phyloP scores from a whole-genome alignment of 2,888 invertebrate genomes.

The Mesodorylaimus sp. region DNA sequence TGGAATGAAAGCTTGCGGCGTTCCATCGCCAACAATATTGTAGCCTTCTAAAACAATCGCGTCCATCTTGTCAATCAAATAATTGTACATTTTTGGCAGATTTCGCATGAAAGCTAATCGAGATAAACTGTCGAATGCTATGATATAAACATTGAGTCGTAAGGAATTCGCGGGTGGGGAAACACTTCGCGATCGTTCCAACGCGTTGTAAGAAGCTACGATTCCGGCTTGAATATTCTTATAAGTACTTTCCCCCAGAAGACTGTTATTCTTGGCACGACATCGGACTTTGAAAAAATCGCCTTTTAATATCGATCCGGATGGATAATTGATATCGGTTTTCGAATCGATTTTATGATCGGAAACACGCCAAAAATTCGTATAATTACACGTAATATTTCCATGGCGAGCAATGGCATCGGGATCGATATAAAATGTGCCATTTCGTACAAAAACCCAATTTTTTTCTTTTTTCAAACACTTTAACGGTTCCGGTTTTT shows the following conservation, averaged over 20 bases:
- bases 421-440: conserved; percentile 40
- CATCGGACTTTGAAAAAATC: conserved; percentile 20
- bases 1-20: conserved; percentile 34
- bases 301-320: neutral
- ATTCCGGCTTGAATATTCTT: conserved; percentile 48
- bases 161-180: neutral
- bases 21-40: conserved; percentile 36
- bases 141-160: conserved; percentile 24
- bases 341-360: neutral
- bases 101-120: conserved; percentile 20
- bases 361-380: neutral
- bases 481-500: neutral
- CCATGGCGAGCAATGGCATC: conserved; percentile 35
- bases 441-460: conserved; percentile 59
- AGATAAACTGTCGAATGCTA: conserved; percentile 31
- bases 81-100: conserved; percentile 13
- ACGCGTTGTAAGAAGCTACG: conserved; percentile 29
- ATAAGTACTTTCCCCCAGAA: too few relatives aligned
- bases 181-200: neutral
- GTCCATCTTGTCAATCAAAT: conserved; percentile 15
- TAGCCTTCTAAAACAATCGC: conserved; percentile 29
- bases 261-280: conserved; percentile 18
- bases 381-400: conserved; percentile 34
- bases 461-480: conserved; percentile 39
- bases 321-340: neutral